Evolutionary conservation across 1,140 invertebrate species (phyloP).

Genomic region (Drosophila sechellia): DNA sequence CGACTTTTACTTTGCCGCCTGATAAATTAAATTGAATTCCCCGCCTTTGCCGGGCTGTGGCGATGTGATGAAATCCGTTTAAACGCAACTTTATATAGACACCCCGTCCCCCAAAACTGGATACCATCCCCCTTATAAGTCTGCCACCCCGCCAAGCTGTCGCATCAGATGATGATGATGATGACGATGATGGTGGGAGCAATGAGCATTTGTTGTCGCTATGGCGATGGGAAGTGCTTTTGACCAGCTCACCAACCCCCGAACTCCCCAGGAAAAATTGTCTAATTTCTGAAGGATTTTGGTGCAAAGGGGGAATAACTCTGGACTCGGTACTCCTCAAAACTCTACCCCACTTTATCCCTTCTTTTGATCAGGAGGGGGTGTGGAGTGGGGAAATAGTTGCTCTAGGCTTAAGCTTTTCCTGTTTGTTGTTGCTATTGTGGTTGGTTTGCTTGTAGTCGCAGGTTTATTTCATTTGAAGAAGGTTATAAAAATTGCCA

Average conservation of each 20-base stretch:
- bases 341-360: neutral
- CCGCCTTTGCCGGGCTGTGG: slow-evolving; percentile 19
- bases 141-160: slow-evolving; percentile 36
- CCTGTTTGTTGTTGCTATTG: slow-evolving; percentile 46
- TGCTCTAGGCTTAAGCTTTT: slow-evolving; percentile 29
- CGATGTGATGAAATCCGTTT: slow-evolving; percentile 75
- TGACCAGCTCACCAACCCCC: slow-evolving; percentile 20
- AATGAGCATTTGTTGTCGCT: slow-evolving; percentile 53
- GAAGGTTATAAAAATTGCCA: slow-evolving; percentile 21
- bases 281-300: slow-evolving; percentile 24
- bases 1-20: slow-evolving; percentile 51
- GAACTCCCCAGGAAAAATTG: slow-evolving; percentile 1
- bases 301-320: neutral
- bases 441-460: slow-evolving; percentile 14
- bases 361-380: slow-evolving; percentile 12
- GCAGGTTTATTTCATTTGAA: slow-evolving; percentile 12
- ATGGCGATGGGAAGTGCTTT: slow-evolving; percentile 44
- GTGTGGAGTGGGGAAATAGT: slow-evolving; percentile 6
- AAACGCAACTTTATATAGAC: slow-evolving; percentile 60
- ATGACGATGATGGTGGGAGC: slow-evolving; percentile 38
- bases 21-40: slow-evolving; percentile 79
- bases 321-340: neutral
- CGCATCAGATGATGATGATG: slow-evolving; percentile 25
- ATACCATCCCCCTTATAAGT: slow-evolving; percentile 13
- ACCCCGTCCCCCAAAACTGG: neutral